Evolutionary conservation across 53 echinoderm and acorn worm species (phyloP), one percentile per base, ranked within the genome.

Genomic region (Luidia sarsii): DNA sequence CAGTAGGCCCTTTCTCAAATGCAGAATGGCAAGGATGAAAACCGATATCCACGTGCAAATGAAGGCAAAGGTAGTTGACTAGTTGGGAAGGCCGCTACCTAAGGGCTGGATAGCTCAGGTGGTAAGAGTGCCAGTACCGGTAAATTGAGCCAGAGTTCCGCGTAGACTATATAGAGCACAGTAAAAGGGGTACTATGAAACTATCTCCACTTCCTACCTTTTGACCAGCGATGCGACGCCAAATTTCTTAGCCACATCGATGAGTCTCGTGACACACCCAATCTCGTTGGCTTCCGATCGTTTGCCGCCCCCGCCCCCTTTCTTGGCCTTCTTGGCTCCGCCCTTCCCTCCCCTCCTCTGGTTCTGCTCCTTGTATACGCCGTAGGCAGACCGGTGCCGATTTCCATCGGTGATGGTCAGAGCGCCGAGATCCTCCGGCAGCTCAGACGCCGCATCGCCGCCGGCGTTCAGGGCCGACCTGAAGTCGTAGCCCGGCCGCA

Each of bases 201-300:
- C n/a, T n/a, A n/a, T n/a, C n/a, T n/a, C n/a, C n/a, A n/a, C n/a
- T 64, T 38, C 39, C 68, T 80, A 97, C 97, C 97, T 93, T 62
- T 91, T 90, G 10, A 82, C 87, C 39, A 97, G 89, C 3, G 91
- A 74, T 43, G 49, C 49, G 13, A 97, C 90, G 21, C 91, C 91
- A 87, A 93, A 97, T 57, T 81, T 88, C 92, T 94, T 97, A 11
- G 97, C 97, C n/a, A 81, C 87, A 18, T 93, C 89, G 20, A 70
- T 67, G 3, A 93, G 46, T 22, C 59, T 34, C 75, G 43, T 83
- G 9, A 89, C 89, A n/a, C 71, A 65, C 24, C 67, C 45, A 80
- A 92, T 72, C 10, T 53, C 70, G 39, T 84, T 73, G 15, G 23
- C 36, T 41, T 77, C 77, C 13, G 32, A 41, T 8, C 24, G n/a